Conservation (phyloP, 2,113 vertebrate genomes). For the Rhegmatorhina hoffmannsi region DNA sequence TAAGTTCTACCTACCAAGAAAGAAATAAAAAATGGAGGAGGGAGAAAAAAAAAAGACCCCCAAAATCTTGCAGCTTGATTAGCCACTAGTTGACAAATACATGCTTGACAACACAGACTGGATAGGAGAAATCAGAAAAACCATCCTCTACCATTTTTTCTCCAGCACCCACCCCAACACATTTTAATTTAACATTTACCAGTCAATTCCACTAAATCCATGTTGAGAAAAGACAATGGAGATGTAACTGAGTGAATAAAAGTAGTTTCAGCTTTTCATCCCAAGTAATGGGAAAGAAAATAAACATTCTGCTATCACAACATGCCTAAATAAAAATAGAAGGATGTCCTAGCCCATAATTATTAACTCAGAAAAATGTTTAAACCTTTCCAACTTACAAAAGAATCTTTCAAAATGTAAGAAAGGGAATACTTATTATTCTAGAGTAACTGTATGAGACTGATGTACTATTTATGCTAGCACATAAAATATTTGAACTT, state of each 20-base stretch:
- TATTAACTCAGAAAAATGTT: neutral
- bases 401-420: neutral
- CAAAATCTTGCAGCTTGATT: neutral
- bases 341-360: neutral
- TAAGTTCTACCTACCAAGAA: neutral
- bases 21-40: neutral
- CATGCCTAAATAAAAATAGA: neutral
- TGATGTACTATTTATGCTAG: neutral
- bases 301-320: neutral
- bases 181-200: neutral
- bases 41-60: neutral
- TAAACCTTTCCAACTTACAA: neutral
- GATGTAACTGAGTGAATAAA: neutral
- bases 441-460: neutral
- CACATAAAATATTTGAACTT: neutral
- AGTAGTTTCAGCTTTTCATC: neutral
- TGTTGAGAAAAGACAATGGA: neutral
- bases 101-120: neutral
- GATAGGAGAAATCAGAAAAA: slow-evolving; percentile 14
- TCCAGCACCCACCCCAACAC: rapidly evolving
- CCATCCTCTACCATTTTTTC: neutral
- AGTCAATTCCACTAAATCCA: neutral
- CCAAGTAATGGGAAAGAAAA: neutral
- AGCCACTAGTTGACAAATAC: neutral
- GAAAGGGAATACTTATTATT: neutral